Conservation (phyloP, 2,113 vertebrate genomes). For the Jacana jacana region DNA sequence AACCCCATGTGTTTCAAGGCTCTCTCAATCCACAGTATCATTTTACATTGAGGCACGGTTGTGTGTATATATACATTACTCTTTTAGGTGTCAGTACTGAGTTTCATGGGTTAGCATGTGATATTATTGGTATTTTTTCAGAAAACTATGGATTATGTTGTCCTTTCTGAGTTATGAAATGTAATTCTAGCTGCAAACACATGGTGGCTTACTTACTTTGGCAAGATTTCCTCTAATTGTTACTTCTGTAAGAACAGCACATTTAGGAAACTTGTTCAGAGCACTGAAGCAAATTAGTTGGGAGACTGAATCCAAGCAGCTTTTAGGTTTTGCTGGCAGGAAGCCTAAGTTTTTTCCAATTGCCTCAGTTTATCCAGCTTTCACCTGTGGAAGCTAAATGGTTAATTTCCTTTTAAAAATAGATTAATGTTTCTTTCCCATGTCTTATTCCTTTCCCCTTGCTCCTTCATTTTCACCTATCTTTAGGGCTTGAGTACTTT, state of each 20-base stretch:
- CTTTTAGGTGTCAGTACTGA: background rate
- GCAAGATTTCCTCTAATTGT: background rate
- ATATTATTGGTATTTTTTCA: background rate
- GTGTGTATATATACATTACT: background rate
- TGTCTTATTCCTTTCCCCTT: constrained; percentile 65
- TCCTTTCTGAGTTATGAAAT: background rate
- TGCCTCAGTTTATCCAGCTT: background rate
- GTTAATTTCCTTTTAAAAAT: constrained; percentile 43
- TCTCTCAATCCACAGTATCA: background rate
- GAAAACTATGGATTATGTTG: background rate
- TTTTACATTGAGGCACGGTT: background rate
- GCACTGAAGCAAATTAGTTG: background rate
- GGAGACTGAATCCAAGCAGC: background rate
- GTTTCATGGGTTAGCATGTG: background rate
- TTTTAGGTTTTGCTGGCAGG: background rate
- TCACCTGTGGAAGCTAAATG: constrained; percentile 14
- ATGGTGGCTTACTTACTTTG: background rate
- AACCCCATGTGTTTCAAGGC: background rate
- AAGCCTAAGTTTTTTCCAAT: background rate
- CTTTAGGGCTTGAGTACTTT: constrained; percentile 77
- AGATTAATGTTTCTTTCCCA: constrained; percentile 72
- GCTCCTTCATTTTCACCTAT: constrained; percentile 55
- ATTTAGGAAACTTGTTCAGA: background rate
- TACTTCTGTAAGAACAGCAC: background rate
- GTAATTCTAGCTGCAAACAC: background rate